These are phyloP conservation scores for Lypha dubia DNA, from an alignment of 2,888 invertebrate genomes.

Conservation along the genomic window DNA sequence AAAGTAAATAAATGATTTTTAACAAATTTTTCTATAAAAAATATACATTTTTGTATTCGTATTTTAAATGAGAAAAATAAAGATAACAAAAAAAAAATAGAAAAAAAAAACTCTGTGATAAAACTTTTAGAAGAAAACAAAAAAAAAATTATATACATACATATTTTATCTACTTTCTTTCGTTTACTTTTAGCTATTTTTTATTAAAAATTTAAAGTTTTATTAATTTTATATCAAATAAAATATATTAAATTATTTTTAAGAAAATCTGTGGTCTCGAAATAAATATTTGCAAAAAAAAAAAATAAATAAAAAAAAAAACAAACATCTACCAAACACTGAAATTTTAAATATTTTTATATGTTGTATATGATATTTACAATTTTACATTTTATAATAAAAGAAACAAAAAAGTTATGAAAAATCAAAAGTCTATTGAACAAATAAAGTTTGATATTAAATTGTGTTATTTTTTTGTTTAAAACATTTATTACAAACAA, in stretches of 20 bases:
- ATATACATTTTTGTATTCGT: conserved; percentile 35
- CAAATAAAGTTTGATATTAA: conserved; percentile 39
- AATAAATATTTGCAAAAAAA: conserved; percentile 54
- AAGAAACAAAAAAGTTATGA: conserved; percentile 41
- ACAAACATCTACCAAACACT: conserved; percentile 20
- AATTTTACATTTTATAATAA: conserved; percentile 36
- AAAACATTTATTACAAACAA: conserved; percentile 18
- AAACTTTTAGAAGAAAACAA: conserved; percentile 48
- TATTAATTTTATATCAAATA: conserved; percentile 37
- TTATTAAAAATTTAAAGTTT: conserved; percentile 27
- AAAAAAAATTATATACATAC: conserved; percentile 67
- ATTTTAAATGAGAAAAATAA: conserved; percentile 42
- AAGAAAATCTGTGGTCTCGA: conserved; percentile 49
- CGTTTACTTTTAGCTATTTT: conserved; percentile 73
- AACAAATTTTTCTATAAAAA: conserved; percentile 15
- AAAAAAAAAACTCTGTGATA: conserved; percentile 47
- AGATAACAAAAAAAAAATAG: conserved; percentile 41
- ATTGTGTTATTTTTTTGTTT: conserved; percentile 30
- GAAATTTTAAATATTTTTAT: conserved; percentile 20
- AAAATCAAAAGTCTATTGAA: conserved; percentile 31
- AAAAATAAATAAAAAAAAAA: conserved; percentile 34
- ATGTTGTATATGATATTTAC: conserved; percentile 7
- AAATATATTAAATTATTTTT: conserved; percentile 48
- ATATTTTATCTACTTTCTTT: conserved; percentile 70
- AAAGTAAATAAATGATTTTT: conserved; percentile 43